phyloP scores from a whole-genome alignment of 2,113 vertebrate genomes.

The Entosphenus tridentatus region DNA sequence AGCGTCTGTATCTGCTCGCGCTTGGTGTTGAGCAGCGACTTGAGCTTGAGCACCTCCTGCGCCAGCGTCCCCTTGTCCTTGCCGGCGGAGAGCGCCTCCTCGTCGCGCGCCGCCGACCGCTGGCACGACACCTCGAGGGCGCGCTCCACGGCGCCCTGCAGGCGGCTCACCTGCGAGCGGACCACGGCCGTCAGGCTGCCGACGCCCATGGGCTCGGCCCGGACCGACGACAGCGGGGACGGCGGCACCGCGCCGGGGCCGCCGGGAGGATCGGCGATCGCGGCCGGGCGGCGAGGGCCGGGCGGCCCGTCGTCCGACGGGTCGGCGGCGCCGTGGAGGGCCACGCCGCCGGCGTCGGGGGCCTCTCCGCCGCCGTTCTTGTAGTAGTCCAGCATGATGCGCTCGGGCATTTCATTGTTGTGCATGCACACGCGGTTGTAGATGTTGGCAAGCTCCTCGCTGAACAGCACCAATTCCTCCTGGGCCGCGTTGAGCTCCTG shows the following conservation, averaged over 20 bases:
- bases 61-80: conserved; percentile 32
- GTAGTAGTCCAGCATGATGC: conserved; percentile 41
- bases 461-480: conserved; percentile 41
- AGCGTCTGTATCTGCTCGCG: conserved; percentile 51
- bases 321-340: too few relatives aligned
- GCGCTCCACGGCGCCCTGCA: conserved; percentile 26
- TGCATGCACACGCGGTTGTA: conserved; percentile 47
- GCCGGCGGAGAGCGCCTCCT: conserved; percentile 23
- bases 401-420: conserved; percentile 40
- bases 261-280: conserved; percentile 25
- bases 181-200: conserved; percentile 34
- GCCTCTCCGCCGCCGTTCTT: conserved; percentile 16
- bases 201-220: conserved; percentile 33
- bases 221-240: conserved; percentile 17
- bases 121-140: conserved; percentile 34
- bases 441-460: conserved; percentile 42
- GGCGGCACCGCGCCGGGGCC: conserved; percentile 23
- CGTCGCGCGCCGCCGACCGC: conserved; percentile 23
- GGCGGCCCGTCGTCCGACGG: conserved; percentile 4
- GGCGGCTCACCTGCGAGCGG: conserved; percentile 41
- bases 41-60: conserved; percentile 45
- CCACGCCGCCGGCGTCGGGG: too few relatives aligned
- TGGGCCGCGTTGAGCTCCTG: conserved; percentile 32
- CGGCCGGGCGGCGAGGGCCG: conserved; percentile 13
- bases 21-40: conserved; percentile 49